A percentile compares a stretch with the other conserved stretches of the same genome.
Evolutionary conservation across 2,888 invertebrate genomes (phyloP).

Genomic region (Agrochola lota): DNA sequence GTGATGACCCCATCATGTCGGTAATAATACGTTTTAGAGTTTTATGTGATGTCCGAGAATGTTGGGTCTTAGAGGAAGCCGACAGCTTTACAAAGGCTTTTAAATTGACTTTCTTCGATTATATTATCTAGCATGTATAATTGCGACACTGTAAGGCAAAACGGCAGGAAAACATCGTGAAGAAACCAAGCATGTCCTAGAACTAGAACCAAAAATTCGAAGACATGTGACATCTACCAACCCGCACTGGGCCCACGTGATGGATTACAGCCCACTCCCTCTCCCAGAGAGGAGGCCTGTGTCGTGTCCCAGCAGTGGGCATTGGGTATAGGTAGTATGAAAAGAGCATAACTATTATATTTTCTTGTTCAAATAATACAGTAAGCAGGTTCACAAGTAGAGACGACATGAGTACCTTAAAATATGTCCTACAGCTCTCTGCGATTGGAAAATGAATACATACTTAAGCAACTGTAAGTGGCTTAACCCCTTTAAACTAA

Average conservation of each 20-base stretch:
- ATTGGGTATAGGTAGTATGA: too few species aligned
- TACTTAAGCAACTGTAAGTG: not conserved
- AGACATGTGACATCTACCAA: too few species aligned
- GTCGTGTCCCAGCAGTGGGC: too few species aligned
- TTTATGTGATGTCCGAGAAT: conserved; percentile 42
- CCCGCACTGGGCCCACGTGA: too few species aligned
- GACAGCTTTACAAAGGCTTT: not conserved
- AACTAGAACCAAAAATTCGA: too few species aligned
- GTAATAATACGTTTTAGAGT: conserved; percentile 48
- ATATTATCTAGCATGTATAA: not conserved
- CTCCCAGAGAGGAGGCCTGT: too few species aligned
- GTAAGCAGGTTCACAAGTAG: not conserved
- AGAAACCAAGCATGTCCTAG: too few species aligned
- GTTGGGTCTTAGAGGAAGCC: conserved; percentile 8
- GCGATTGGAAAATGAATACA: not conserved
- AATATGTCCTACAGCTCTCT: not conserved
- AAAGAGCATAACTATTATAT: too few species aligned
- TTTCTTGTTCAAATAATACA: too few species aligned
- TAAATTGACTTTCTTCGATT: not conserved
- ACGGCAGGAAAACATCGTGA: not conserved
- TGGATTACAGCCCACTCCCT: too few species aligned
- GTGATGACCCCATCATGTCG: conserved; percentile 59
- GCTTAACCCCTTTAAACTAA: not conserved
- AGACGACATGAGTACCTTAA: not conserved
- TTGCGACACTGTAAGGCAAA: not conserved